These are phyloP conservation scores for Dasysyrphus tricinctus DNA, from an alignment of 2,888 invertebrate genomes.

Conservation along the genomic window DNA sequence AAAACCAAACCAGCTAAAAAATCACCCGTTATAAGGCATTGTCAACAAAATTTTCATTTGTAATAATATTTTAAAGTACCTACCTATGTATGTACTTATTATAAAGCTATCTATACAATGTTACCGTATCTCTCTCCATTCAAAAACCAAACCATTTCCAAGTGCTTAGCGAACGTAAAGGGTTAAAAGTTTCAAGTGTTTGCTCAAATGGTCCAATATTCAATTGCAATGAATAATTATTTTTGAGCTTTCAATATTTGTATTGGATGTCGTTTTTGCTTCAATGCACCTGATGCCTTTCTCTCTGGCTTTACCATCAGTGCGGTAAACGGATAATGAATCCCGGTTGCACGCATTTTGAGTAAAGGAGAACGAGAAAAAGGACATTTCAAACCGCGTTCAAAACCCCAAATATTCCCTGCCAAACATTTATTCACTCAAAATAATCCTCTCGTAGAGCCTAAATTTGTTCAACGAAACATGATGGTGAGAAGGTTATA, in stretches of 20 bases:
- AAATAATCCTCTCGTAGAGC: conserved; percentile 18
- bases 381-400: neutral
- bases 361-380: neutral
- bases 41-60: too few species aligned
- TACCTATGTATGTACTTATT: too few species aligned
- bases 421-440: conserved; percentile 57
- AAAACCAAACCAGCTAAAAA: too few species aligned
- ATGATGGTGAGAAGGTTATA: conserved; percentile 16
- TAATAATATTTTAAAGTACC: too few species aligned
- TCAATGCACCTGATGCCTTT: conserved; percentile 59
- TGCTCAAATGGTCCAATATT: conserved; percentile 28
- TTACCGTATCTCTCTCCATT: neutral
- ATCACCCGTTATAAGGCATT: too few species aligned
- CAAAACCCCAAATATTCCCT: conserved; percentile 8
- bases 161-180: neutral
- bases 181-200: neutral
- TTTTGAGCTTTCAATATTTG: conserved; percentile 61
- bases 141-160: neutral
- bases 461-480: conserved; percentile 39
- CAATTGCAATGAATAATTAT: conserved; percentile 68
- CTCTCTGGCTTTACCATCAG: too few species aligned
- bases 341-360: neutral
- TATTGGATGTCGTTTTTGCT: conserved; percentile 46
- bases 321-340: neutral
- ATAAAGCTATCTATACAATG: too few species aligned